A percentile compares a stretch with the other conserved stretches of the same genome.
Evolutionary conservation across 2,113 vertebrate species (phyloP).

Genomic region (Erpornis zantholeuca): DNA sequence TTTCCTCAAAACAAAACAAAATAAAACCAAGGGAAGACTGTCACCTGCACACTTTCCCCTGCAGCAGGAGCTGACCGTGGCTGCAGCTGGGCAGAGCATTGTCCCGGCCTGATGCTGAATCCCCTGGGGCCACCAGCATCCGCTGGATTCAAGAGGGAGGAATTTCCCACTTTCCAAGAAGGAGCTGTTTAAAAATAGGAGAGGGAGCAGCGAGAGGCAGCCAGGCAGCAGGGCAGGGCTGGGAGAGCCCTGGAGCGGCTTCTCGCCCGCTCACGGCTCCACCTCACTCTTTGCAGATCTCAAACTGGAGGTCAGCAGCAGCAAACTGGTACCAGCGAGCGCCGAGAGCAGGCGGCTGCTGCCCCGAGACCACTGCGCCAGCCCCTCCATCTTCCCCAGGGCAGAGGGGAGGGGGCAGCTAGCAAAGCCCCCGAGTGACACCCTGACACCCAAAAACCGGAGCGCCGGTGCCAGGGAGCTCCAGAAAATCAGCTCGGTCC

Average conservation of each 20-base stretch:
- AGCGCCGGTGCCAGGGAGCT: not conserved
- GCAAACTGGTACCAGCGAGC: not conserved
- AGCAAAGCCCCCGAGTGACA: accelerated
- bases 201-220: not conserved
- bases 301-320: not conserved
- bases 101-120: not conserved
- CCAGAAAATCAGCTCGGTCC: not conserved
- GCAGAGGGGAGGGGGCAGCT: not conserved
- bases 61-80: not conserved
- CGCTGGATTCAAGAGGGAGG: not conserved
- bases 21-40: not conserved
- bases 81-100: not conserved
- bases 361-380: not conserved
- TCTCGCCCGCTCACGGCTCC: not conserved
- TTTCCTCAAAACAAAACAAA: not conserved
- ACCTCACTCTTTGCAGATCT: constrained; percentile 22
- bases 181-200: not conserved
- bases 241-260: not conserved
- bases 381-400: not conserved
- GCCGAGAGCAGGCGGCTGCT: not conserved
- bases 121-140: not conserved
- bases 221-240: not conserved
- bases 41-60: not conserved
- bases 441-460: not conserved
- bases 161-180: constrained; percentile 22